phyloP scores from a whole-genome alignment of 2,113 vertebrate species.

The Galeopterus variegatus region DNA sequence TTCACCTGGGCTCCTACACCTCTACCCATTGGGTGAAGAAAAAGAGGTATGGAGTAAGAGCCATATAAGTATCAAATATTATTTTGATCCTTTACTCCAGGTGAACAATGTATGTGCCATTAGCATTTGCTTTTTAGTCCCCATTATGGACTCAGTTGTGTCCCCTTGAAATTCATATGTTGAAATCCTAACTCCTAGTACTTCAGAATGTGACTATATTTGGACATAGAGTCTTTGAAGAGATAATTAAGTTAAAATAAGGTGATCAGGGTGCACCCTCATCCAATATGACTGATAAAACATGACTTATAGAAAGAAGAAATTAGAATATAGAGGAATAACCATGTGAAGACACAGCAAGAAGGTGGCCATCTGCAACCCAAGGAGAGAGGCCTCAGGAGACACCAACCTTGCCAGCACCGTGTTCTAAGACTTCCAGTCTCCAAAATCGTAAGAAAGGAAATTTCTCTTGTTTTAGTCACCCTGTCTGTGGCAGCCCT shows the following conservation, averaged over 20 bases:
- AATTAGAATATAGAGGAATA: neutral
- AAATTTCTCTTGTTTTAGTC: neutral
- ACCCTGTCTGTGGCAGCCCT: neutral
- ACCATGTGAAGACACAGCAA: no score
- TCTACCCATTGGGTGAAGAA: neutral
- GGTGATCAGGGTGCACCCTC: neutral
- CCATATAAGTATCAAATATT: neutral
- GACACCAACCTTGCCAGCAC: no score
- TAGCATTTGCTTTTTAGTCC: neutral
- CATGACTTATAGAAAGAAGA: neutral
- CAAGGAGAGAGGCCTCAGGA: neutral
- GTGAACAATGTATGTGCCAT: neutral
- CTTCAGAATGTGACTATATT: neutral
- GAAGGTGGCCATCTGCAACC: no score
- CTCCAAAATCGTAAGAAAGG: neutral
- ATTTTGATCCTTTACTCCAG: neutral
- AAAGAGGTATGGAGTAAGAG: neutral
- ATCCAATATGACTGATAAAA: neutral
- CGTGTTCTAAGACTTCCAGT: neutral
- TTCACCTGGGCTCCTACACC: neutral
- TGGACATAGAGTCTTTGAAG: neutral
- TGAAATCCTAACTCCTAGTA: neutral
- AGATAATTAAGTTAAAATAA: neutral
- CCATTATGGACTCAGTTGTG: neutral
- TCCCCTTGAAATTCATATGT: neutral